Evolutionary conservation across 2,888 invertebrate genomes (phyloP).

Genomic region (Hanleya hanleyi): DNA sequence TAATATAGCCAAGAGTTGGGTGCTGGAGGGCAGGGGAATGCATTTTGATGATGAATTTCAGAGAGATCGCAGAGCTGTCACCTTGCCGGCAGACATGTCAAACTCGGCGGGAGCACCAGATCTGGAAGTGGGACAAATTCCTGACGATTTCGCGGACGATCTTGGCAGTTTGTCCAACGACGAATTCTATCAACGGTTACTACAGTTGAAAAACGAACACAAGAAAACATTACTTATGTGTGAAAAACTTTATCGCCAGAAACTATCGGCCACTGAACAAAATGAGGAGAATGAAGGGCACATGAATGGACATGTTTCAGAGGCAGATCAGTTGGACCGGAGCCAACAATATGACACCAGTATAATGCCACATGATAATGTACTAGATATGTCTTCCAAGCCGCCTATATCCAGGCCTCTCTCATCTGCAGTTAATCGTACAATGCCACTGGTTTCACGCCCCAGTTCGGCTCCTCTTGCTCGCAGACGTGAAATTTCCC

Average conservation of each 20-base stretch:
- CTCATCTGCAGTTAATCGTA: too few species aligned
- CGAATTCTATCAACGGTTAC: slow-evolving; percentile 66
- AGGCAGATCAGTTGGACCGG: neutral
- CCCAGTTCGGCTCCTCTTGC: slow-evolving; percentile 51
- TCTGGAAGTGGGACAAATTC: too few species aligned
- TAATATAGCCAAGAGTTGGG: neutral
- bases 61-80: neutral
- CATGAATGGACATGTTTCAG: slow-evolving; percentile 2
- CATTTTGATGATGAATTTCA: slow-evolving; percentile 14
- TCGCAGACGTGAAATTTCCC: slow-evolving; percentile 27
- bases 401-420: slow-evolving; percentile 38
- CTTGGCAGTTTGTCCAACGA: slow-evolving; percentile 59
- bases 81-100: neutral
- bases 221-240: slow-evolving; percentile 65
- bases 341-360: neutral
- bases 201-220: slow-evolving; percentile 66
- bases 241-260: slow-evolving; percentile 66
- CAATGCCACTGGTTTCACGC: too few species aligned
- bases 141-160: slow-evolving; percentile 21
- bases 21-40: slow-evolving; percentile 23
- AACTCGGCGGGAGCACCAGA: neutral
- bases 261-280: slow-evolving; percentile 26
- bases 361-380: slow-evolving; percentile 9
- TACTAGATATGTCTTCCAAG: slow-evolving; percentile 34
- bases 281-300: neutral